These are phyloP conservation scores for Vicugna pacos DNA, from an alignment of 2,113 vertebrate species.

Conservation along the genomic window DNA sequence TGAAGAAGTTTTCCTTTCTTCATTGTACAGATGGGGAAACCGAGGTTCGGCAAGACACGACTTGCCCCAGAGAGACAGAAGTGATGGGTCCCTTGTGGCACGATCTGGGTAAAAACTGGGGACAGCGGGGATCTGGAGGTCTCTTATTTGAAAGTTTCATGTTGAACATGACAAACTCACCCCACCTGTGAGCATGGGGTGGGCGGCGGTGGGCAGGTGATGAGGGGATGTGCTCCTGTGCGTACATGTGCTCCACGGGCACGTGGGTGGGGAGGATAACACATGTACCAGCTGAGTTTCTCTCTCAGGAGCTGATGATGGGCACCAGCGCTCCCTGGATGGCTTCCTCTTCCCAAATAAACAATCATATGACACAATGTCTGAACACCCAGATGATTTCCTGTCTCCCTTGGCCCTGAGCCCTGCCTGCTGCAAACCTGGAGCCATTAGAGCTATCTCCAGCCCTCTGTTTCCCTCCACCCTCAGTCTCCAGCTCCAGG, in stretches of 20 bases:
- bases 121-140: not conserved
- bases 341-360: slow-evolving; percentile 71
- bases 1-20: slow-evolving; percentile 21
- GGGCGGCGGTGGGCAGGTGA: too few relatives aligned
- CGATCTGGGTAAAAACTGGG: not conserved
- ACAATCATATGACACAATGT: slow-evolving; percentile 79
- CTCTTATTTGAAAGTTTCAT: not conserved
- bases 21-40: slow-evolving; percentile 37
- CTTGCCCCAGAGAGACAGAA: not conserved
- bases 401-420: slow-evolving; percentile 55
- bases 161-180: not conserved
- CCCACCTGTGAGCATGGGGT: not conserved
- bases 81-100: not conserved
- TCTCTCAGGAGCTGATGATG: slow-evolving; percentile 13
- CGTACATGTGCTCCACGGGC: rapidly evolving
- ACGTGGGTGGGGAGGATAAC: not conserved
- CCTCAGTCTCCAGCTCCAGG: slow-evolving; percentile 4
- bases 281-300: not conserved
- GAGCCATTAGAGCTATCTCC: not conserved
- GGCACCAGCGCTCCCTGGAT: slow-evolving; percentile 36
- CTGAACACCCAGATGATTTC: slow-evolving; percentile 73
- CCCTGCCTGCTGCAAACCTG: slow-evolving; percentile 57
- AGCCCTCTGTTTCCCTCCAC: not conserved
- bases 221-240: rapidly evolving
- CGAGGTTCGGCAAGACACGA: not conserved